Conservation (phyloP, 2,113 vertebrate species). For the Lasiurus borealis region DNA sequence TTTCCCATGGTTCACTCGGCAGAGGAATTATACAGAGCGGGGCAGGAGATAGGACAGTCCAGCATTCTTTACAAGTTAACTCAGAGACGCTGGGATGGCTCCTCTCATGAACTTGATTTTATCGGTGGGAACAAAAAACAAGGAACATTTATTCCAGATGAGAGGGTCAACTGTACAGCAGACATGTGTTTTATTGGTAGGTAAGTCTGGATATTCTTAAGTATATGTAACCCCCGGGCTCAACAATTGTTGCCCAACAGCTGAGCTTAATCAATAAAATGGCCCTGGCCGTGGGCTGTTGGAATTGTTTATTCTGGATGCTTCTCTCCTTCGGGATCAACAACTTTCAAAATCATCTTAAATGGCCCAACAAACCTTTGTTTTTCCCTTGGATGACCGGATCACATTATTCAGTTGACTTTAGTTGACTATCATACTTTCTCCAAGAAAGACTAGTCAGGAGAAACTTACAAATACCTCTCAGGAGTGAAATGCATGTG, state of each 20-base stretch:
- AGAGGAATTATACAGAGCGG: not conserved
- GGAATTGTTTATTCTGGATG: not conserved
- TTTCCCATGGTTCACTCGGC: not conserved
- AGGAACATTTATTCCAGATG: slow-evolving; percentile 64
- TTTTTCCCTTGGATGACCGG: not conserved
- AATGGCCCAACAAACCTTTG: not conserved
- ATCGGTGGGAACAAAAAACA: slow-evolving; percentile 18
- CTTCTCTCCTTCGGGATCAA: not conserved
- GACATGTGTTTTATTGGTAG: slow-evolving; percentile 43
- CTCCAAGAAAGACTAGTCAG: not conserved
- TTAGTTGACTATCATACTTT: not conserved
- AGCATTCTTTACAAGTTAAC: slow-evolving; percentile 25
- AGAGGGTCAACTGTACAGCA: not conserved
- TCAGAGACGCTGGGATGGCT: slow-evolving; percentile 34
- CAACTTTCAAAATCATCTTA: slow-evolving; percentile 16
- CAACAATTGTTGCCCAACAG: slow-evolving; percentile 11
- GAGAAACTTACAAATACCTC: not conserved
- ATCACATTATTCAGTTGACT: not conserved
- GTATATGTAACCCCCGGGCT: not conserved
- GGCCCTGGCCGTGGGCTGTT: not conserved
- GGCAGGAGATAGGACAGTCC: not conserved
- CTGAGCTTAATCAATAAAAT: not conserved
- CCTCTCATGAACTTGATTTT: slow-evolving; percentile 37
- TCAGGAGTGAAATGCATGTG: not conserved
- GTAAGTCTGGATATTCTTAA: slow-evolving; percentile 12